Evolutionary conservation across 2,113 vertebrate species (phyloP).

Genomic region (Irena cyanogastra): DNA sequence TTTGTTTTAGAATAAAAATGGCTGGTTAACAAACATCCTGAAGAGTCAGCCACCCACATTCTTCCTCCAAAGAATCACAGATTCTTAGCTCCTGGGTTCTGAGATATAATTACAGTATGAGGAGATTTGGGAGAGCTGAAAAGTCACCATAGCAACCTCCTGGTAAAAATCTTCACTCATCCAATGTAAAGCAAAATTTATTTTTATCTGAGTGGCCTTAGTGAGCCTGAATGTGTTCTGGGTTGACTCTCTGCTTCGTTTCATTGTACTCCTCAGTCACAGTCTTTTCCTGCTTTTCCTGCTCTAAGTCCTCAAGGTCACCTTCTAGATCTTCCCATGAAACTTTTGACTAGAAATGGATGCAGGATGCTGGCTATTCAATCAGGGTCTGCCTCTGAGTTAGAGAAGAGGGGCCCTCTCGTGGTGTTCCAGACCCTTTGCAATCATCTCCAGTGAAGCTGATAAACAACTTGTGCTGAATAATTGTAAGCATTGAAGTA

Average conservation of each 20-base stretch:
- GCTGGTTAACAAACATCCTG: constrained; percentile 51
- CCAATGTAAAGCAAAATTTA: constrained; percentile 1
- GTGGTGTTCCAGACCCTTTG: background rate
- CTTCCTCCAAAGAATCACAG: constrained; percentile 60
- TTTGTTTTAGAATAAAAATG: constrained; percentile 41
- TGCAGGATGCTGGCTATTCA: background rate
- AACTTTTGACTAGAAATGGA: constrained; percentile 19
- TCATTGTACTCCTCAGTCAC: background rate
- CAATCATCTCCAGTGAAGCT: background rate
- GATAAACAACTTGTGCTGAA: background rate
- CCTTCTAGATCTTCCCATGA: background rate
- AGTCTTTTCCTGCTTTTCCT: background rate
- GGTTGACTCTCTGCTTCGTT: background rate
- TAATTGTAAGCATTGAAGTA: background rate
- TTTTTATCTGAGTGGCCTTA: background rate
- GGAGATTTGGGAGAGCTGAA: constrained; percentile 66
- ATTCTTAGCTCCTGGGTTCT: constrained; percentile 60
- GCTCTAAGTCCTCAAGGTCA: background rate
- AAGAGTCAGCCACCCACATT: constrained; percentile 67
- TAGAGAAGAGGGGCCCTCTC: background rate
- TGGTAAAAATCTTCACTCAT: constrained; percentile 2
- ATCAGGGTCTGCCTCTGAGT: background rate
- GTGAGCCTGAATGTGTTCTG: constrained; percentile 12
- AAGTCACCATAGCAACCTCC: constrained; percentile 71
- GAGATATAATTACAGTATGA: constrained; percentile 51